phyloP scores from a whole-genome alignment of 1,140 invertebrate species.

The Ostrea denselamellosa region DNA sequence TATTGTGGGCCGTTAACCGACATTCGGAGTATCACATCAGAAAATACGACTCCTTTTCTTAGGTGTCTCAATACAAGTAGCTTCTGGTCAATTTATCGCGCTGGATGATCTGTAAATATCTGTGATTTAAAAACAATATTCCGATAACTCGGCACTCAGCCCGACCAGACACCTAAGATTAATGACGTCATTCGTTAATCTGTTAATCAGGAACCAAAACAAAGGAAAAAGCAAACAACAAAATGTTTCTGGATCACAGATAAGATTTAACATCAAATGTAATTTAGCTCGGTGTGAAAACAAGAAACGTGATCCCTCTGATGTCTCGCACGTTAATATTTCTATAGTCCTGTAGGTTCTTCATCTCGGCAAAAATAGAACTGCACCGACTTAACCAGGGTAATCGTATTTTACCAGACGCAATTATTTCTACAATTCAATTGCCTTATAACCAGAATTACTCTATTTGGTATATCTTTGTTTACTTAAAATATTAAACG shows the following conservation, averaged over 20 bases:
- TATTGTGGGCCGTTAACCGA: no score
- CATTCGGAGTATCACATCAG: no score
- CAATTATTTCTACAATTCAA: background rate
- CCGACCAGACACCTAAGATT: conserved; percentile 12
- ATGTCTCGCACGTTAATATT: background rate
- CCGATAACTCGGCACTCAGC: background rate
- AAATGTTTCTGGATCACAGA: background rate
- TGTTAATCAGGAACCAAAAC: conserved; percentile 11
- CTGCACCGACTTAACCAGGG: background rate
- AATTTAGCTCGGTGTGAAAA: background rate
- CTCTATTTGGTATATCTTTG: background rate
- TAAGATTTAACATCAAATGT: background rate
- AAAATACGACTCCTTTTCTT: no score
- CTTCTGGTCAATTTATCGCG: background rate
- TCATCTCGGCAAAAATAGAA: background rate
- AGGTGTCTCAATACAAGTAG: no score
- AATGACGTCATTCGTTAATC: conserved; percentile 9
- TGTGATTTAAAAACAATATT: background rate
- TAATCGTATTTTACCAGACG: background rate
- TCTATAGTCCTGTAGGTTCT: background rate
- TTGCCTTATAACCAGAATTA: background rate
- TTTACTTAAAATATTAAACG: background rate
- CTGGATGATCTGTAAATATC: background rate
- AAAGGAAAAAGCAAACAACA: conserved; percentile 17
- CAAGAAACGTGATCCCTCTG: background rate